Conservation (phyloP, 2,113 vertebrate species). For the Anarrhichthys ocellatus region DNA sequence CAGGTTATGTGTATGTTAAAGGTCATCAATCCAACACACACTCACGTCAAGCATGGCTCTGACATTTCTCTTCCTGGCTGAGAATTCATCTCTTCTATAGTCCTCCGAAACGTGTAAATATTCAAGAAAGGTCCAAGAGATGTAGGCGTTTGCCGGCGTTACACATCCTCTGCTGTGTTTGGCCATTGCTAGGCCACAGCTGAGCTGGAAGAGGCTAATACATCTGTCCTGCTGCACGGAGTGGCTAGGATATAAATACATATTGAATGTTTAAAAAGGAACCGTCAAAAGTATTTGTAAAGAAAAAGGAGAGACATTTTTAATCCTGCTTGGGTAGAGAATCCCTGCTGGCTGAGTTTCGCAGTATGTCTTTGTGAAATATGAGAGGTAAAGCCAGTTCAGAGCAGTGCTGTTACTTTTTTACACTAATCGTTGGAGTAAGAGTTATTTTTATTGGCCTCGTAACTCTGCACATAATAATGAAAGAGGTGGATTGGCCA, state of each 20-base stretch:
- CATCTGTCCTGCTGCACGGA: constrained; percentile 32
- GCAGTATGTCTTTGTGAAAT: constrained; percentile 31
- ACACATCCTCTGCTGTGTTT: constrained; percentile 14
- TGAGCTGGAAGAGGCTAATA: constrained; percentile 24
- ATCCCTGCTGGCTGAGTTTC: constrained; percentile 27
- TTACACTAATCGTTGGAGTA: background rate
- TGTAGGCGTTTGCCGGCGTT: background rate
- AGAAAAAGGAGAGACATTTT: constrained; percentile 30
- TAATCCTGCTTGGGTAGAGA: constrained; percentile 20
- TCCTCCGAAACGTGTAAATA: constrained; percentile 8
- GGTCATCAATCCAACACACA: constrained; percentile 2
- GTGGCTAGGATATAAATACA: constrained; percentile 7
- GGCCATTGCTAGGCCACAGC: background rate
- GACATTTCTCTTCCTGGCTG: constrained; percentile 8
- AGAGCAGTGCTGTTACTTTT: background rate
- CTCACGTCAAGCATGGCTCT: background rate
- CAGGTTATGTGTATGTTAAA: background rate
- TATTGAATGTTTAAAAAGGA: constrained; percentile 12
- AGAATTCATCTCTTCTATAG: background rate
- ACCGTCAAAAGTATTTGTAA: background rate
- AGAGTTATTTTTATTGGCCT: constrained; percentile 20
- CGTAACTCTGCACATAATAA: background rate
- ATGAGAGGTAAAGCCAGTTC: constrained; percentile 22
- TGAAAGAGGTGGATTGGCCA: background rate
- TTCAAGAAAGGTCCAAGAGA: constrained; percentile 1